Evolutionary conservation across 2,888 invertebrate species (phyloP).

Genomic region (Pomacea canaliculata): DNA sequence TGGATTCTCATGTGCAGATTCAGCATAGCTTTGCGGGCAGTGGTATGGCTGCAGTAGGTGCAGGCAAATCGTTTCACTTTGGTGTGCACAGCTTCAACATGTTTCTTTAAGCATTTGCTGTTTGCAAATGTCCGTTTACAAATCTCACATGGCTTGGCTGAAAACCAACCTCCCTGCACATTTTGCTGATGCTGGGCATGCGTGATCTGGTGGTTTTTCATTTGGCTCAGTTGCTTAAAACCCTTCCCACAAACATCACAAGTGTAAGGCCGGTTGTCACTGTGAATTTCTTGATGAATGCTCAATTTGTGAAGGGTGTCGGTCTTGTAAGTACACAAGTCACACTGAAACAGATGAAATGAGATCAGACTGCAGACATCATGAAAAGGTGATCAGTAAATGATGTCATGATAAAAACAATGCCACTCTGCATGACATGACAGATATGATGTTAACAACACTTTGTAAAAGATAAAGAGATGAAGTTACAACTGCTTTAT

Average conservation of each 20-base stretch:
- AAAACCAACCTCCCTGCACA: constrained; percentile 47
- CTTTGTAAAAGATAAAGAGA: too few relatives aligned
- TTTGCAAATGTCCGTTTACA: constrained; percentile 76
- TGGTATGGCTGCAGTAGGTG: constrained; percentile 78
- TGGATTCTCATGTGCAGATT: constrained; percentile 80
- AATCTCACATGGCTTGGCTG: constrained; percentile 74
- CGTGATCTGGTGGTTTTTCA: constrained; percentile 79
- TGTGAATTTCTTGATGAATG: constrained; percentile 78
- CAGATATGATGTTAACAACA: too few relatives aligned
- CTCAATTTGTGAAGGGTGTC: constrained; percentile 76
- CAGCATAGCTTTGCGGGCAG: constrained; percentile 77
- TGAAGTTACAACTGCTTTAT: too few relatives aligned
- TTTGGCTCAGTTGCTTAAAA: constrained; percentile 85
- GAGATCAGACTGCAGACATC: background rate
- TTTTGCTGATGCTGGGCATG: constrained; percentile 28
- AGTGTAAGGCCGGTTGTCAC: constrained; percentile 60
- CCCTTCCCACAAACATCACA: constrained; percentile 78
- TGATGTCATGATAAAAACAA: too few relatives aligned
- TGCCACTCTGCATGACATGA: too few relatives aligned
- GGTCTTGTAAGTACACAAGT: constrained; percentile 58
- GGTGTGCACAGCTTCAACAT: constrained; percentile 75
- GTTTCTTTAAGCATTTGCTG: constrained; percentile 67
- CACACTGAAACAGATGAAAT: constrained; percentile 28
- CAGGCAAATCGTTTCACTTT: constrained; percentile 78
- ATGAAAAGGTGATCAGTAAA: background rate